Evolutionary conservation across 2,113 vertebrate species (phyloP).

Genomic region (Malurus elegans): DNA sequence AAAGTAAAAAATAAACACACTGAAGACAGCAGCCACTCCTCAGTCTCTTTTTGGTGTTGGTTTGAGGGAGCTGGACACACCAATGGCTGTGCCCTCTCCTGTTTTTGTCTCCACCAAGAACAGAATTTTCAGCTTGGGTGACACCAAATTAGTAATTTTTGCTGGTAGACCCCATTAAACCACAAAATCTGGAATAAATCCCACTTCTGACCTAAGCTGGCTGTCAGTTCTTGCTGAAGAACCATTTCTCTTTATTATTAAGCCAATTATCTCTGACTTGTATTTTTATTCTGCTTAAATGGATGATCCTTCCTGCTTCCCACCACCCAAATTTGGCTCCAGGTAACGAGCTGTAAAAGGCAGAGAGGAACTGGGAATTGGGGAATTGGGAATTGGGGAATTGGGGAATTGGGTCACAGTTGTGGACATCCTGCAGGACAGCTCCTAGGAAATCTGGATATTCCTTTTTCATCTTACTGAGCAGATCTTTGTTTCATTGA

Average conservation of each 20-base stretch:
- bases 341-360: background rate
- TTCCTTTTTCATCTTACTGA: background rate
- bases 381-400: too few species aligned
- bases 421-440: background rate
- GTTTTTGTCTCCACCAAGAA: background rate
- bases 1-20: background rate
- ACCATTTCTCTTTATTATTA: background rate
- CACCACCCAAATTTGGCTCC: background rate
- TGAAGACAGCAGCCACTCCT: background rate
- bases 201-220: background rate
- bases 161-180: background rate
- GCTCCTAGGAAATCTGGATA: background rate
- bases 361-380: background rate
- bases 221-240: background rate
- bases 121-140: background rate
- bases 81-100: rapidly evolving
- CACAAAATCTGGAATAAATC: background rate
- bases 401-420: background rate
- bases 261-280: background rate
- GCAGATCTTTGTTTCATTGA: background rate
- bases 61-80: background rate
- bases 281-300: background rate
- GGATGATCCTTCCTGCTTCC: background rate
- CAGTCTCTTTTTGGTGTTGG: background rate
- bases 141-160: background rate